These are phyloP conservation scores for Pseudolaguvia tuberculata DNA, from an alignment of 2,113 vertebrate genomes.

Conservation along the genomic window DNA sequence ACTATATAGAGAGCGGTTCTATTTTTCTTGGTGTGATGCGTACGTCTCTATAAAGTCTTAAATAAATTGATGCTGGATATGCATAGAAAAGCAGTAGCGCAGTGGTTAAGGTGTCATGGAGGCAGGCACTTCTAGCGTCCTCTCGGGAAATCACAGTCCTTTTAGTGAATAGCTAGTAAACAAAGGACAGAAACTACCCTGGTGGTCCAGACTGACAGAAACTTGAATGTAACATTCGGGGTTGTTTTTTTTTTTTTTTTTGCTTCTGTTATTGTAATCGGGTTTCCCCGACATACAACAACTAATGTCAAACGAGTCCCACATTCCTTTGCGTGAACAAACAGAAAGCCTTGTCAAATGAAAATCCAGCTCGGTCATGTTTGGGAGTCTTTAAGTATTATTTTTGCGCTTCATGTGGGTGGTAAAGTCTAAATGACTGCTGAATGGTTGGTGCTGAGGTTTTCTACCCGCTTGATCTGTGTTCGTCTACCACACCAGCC, in stretches of 20 bases:
- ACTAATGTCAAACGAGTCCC: neutral
- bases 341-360: conserved; percentile 19
- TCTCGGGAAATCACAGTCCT: neutral
- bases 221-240: neutral
- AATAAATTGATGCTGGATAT: neutral
- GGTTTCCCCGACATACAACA: neutral
- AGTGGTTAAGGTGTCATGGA: neutral
- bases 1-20: too few relatives aligned
- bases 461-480: neutral
- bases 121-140: neutral
- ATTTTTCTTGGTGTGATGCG: neutral
- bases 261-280: conserved; percentile 15
- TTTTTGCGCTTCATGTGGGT: conserved; percentile 29
- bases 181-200: neutral
- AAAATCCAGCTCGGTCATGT: conserved; percentile 22
- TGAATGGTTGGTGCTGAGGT: neutral
- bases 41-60: neutral
- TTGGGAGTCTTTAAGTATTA: conserved; percentile 16
- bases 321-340: conserved; percentile 30
- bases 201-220: neutral
- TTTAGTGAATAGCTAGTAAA: neutral
- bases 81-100: too few relatives aligned
- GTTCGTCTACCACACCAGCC: conserved; percentile 23
- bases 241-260: neutral
- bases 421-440: conserved; percentile 20